Base-by-base conservation (phyloP, 53 echinoderm and acorn worm species). In the Pentamera pediparva region DNA sequence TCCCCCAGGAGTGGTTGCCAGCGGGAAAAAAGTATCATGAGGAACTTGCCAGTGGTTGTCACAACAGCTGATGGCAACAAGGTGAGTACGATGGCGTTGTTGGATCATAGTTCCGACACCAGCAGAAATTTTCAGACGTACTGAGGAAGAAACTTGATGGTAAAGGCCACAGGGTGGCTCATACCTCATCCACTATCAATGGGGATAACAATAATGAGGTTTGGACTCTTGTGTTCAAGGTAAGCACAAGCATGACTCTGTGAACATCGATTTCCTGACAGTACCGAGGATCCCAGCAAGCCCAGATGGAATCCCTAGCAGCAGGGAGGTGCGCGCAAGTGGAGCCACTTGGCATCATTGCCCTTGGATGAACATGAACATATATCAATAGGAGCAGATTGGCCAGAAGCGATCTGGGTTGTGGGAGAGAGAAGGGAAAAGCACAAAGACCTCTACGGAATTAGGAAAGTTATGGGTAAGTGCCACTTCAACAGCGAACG, bases 41-140 rank as follows among this genome's bases (percentile, higher is more conserved):
- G 79, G 30, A 78, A 67, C 26, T 47, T 78, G 52, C 79, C 79
- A 51, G 79, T 69, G 69, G 30, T 34, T 3, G 65, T 60, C 0
- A 67, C 69, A 13, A 27, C 79, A 37, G 69, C 22, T 6, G 69
- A 67, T 26, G 79, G 79, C 20, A 65, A 69, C 34, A 65, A 78
- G 77, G 79, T 78, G 49, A 78, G 79, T 50, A 78, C 79, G 2
- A 32, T 78, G 20, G 79, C 79, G 24, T 62, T 76, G 61, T 35
- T 76, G 61, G 79, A 78, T 39, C 65, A 78, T n/a, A 69, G 69
- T 13, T 78, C 79, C 4, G 79, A 78, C 55, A 65, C 79, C 17
- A 78, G 79, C 67, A 32, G 65, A n/a, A n/a, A n/a, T n/a, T 65
- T 36, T 78, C 79, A 22, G 79, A 78, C 6, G 54, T 50, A 65